Evolutionary conservation across 2,113 vertebrate species (phyloP).

Genomic region (Anser brachyrhynchus): DNA sequence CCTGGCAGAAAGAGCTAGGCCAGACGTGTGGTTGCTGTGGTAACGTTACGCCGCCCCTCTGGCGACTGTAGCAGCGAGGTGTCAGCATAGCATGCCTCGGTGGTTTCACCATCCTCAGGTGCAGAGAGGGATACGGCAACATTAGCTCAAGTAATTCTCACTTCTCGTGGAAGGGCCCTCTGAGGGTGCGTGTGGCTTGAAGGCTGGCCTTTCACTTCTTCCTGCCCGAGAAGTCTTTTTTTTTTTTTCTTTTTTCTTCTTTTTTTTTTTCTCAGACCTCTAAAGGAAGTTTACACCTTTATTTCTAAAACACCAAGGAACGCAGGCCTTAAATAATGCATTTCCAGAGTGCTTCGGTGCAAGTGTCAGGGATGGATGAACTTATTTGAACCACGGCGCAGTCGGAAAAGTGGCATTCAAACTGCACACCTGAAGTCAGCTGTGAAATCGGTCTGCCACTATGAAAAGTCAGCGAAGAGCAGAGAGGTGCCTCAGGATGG

Average conservation of each 20-base stretch:
- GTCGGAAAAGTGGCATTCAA: constrained; percentile 38
- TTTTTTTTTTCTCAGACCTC: neutral
- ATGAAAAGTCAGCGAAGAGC: neutral
- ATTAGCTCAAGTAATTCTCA: constrained; percentile 53
- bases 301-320: constrained; percentile 21
- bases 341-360: constrained; percentile 4
- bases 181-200: neutral
- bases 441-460: neutral
- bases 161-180: constrained; percentile 28
- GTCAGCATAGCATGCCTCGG: constrained; percentile 26
- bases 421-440: constrained; percentile 26
- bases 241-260: neutral
- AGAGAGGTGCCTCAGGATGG: neutral
- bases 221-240: constrained; percentile 6
- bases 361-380: constrained; percentile 39
- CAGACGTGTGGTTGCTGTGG: neutral
- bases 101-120: constrained; percentile 59
- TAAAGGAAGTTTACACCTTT: constrained; percentile 31
- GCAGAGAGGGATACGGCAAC: neutral
- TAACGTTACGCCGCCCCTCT: constrained; percentile 38
- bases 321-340: constrained; percentile 62
- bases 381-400: neutral
- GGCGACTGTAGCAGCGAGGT: constrained; percentile 13
- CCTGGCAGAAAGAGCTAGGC: constrained; percentile 1
- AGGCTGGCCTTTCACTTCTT: constrained; percentile 46